Conservation (phyloP, 2,888 invertebrate species). For the Melolontha melolontha region DNA sequence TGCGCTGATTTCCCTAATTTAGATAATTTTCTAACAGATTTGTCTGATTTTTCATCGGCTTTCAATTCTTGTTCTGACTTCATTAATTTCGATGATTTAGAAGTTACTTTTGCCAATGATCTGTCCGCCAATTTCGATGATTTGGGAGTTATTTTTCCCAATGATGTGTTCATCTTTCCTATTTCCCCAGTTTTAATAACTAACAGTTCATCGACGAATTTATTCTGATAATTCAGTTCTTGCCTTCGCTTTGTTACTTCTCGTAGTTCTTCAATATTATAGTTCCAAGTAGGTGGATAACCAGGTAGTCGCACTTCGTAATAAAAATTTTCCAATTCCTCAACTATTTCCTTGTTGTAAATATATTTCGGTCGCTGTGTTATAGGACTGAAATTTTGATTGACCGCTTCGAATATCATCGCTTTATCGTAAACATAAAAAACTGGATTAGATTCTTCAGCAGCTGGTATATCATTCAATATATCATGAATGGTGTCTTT, state of each 20-base stretch:
- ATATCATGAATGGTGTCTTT: conserved; percentile 50
- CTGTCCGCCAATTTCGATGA: background rate
- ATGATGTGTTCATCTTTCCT: conserved; percentile 28
- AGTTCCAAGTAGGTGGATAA: conserved; percentile 53
- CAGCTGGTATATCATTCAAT: conserved; percentile 40
- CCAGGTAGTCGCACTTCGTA: conserved; percentile 44
- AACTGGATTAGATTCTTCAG: conserved; percentile 29
- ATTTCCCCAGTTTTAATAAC: conserved; percentile 37
- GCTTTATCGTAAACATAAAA: conserved; percentile 50
- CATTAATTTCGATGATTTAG: too few relatives aligned
- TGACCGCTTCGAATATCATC: conserved; percentile 55
- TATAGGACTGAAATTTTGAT: conserved; percentile 48
- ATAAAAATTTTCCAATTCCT: conserved; percentile 55
- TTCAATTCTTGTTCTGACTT: background rate
- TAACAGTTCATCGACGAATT: conserved; percentile 37
- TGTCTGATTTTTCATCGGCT: background rate
- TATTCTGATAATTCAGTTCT: conserved; percentile 38
- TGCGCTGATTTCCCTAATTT: background rate
- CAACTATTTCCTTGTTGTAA: conserved; percentile 52
- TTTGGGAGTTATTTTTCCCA: too few relatives aligned
- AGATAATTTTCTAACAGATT: background rate
- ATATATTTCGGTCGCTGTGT: conserved; percentile 51
- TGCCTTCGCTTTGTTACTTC: conserved; percentile 52
- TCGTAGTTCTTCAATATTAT: conserved; percentile 50
- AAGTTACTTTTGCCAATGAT: too few relatives aligned